phyloP scores from a whole-genome alignment of 1,140 invertebrate species.

The Ephestia elutella region DNA sequence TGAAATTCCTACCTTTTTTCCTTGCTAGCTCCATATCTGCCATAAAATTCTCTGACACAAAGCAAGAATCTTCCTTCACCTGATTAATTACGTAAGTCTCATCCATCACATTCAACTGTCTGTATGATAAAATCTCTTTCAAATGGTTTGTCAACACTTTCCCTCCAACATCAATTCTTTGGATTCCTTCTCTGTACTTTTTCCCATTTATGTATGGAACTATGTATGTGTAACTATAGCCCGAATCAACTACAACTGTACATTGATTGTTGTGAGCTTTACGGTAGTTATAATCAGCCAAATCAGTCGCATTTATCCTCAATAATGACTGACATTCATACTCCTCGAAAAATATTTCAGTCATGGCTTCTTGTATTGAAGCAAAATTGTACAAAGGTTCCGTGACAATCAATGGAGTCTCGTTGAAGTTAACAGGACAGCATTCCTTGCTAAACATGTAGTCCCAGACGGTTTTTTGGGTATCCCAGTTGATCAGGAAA shows the following conservation, averaged over 20 bases:
- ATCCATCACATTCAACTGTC: slow-evolving; percentile 98
- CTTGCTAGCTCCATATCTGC: slow-evolving; percentile 87
- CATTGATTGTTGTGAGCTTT: slow-evolving; percentile 77
- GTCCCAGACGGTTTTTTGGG: slow-evolving; percentile 97
- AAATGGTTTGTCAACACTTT: slow-evolving; percentile 98
- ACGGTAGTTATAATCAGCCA: slow-evolving; percentile 80
- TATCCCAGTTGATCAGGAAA: slow-evolving; percentile 96
- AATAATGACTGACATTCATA: slow-evolving; percentile 93
- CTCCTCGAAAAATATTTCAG: slow-evolving; percentile 98
- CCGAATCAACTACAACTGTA: slow-evolving; percentile 92
- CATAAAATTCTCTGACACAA: slow-evolving; percentile 91
- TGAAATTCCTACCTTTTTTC: slow-evolving; percentile 65
- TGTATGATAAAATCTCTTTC: slow-evolving; percentile 97
- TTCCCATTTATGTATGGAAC: slow-evolving; percentile 95
- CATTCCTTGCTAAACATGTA: slow-evolving; percentile 94
- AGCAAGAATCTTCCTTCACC: slow-evolving; percentile 98
- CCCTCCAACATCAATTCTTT: slow-evolving; percentile 95
- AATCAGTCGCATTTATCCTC: slow-evolving; percentile 84
- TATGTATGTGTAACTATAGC: slow-evolving; percentile 97
- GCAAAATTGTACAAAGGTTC: slow-evolving; percentile 97
- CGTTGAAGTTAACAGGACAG: slow-evolving; percentile 84
- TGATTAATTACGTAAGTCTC: slow-evolving; percentile 99
- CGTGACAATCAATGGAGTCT: slow-evolving; percentile 90
- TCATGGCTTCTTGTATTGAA: slow-evolving; percentile 93
- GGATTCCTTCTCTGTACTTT: slow-evolving; percentile 84